Evolutionary conservation across 1,140 invertebrate genomes (phyloP), one percentile per base, ranked within the genome.

Genomic region (Hirudo medicinalis): DNA sequence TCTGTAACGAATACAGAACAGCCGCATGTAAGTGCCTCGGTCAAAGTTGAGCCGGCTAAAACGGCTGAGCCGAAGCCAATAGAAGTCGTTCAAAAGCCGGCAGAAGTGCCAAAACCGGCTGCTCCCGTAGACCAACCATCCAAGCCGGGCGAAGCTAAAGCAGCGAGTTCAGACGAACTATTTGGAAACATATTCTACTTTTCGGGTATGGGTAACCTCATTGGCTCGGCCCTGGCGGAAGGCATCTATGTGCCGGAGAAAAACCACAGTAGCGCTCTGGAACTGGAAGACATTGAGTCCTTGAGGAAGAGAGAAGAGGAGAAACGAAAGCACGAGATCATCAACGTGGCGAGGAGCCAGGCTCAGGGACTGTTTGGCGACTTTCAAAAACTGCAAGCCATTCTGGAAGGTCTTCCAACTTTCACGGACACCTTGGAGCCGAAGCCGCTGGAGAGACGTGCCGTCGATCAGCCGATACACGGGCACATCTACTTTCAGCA

Each of bases 101-200:
- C 15, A 25, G 57, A 63, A 49, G 70, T 54, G 22, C 20, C 69
- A 63, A 71, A 27, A 27, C 36, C 54, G 17, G 36, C 70, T 8
- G 70, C 54, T 36, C 36, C 54, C 19, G 70, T 29, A 20, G 40
- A 53, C 2, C 53, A 57, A 22, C 54, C 70, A 4, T 17, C 55
- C 57, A 57, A 71, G 27, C 54, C 70, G 19, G 57, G 13, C 20
- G 54, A 29, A 22, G 43, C 49, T 27, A 55, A 32, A 53, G 22
- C 9, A 69, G 6, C 29, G 19, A 29, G 32, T 54, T 32, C 54
- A 13, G 72, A 73, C 19, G 72, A 73, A 25, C 69, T 73, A 20
- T 73, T 71, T 49, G 54, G 25, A 54, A 73, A 36, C 49, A 70
- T 73, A 22, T 73, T 73, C 55, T 73, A 73, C 68, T 73, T 73